Conservation (phyloP, 2,888 invertebrate species). For the Drepana falcataria region DNA sequence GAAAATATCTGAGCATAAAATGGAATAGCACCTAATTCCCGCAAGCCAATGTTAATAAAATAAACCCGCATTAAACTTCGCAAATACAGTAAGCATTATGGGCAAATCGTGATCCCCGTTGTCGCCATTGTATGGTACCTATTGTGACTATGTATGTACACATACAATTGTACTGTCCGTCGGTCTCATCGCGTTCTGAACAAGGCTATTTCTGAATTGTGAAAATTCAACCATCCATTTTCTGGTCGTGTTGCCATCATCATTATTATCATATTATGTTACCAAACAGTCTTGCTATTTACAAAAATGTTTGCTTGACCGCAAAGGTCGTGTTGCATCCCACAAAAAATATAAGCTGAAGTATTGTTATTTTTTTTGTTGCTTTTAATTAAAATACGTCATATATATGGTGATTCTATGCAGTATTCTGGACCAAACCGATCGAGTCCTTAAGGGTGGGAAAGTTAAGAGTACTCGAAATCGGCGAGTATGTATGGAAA, state of each 20-base stretch:
- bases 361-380: too few species aligned
- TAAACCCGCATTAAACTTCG: neutral
- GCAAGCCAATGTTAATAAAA: neutral
- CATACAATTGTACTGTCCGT: too few species aligned
- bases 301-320: neutral
- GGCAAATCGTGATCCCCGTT: conserved; percentile 12
- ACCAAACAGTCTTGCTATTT: neutral
- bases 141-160: neutral
- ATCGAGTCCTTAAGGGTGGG: too few species aligned
- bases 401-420: too few species aligned
- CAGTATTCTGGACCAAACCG: too few species aligned
- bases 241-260: neutral
- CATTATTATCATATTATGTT: neutral
- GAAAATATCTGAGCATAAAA: neutral
- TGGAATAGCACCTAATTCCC: neutral
- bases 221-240: neutral
- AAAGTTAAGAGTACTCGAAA: too few species aligned
- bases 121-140: conserved; percentile 1
- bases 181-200: too few species aligned
- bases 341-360: neutral
- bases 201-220: too few species aligned
- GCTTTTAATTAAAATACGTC: too few species aligned
- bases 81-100: conserved; percentile 6
- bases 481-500: too few species aligned
- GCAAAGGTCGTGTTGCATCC: neutral